A percentile compares a stretch with the other conserved stretches of the same genome.
Evolutionary conservation across 2,797 vertebrate species (phyloP).

Genomic region (Perodicticus potto): DNA sequence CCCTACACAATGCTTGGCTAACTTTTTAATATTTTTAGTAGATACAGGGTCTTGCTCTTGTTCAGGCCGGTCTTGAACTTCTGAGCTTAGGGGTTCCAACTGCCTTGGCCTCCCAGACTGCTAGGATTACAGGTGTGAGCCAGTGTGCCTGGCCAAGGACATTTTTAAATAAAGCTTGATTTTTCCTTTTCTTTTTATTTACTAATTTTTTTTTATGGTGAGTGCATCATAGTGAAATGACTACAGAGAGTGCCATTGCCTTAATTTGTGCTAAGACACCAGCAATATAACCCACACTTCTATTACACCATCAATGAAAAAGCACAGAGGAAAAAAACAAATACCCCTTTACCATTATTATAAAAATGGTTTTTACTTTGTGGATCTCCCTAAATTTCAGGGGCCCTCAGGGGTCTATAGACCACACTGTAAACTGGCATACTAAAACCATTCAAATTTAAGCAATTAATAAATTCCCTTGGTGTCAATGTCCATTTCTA

Average conservation of each 20-base stretch:
- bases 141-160: neutral
- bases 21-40: no score
- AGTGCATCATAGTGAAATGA: neutral
- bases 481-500: neutral
- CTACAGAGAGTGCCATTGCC: neutral
- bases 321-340: neutral
- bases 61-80: no score
- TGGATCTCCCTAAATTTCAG: neutral
- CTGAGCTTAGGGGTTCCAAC: no score
- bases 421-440: neutral
- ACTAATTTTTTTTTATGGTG: neutral
- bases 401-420: neutral
- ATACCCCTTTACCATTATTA: neutral
- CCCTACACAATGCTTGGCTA: no score
- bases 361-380: conserved; percentile 22
- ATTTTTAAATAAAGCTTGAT: neutral
- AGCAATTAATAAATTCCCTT: neutral
- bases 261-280: neutral
- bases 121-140: no score
- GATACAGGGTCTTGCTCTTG: no score
- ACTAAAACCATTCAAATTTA: conserved; percentile 5
- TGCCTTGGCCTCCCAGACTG: no score
- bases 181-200: neutral
- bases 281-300: neutral
- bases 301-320: neutral